A percentile compares a stretch with the other conserved stretches of the same genome.
These are phyloP conservation scores for Coranthus polyacanthus DNA, from an alignment of 2,797 vertebrate species.

Conservation along the genomic window DNA sequence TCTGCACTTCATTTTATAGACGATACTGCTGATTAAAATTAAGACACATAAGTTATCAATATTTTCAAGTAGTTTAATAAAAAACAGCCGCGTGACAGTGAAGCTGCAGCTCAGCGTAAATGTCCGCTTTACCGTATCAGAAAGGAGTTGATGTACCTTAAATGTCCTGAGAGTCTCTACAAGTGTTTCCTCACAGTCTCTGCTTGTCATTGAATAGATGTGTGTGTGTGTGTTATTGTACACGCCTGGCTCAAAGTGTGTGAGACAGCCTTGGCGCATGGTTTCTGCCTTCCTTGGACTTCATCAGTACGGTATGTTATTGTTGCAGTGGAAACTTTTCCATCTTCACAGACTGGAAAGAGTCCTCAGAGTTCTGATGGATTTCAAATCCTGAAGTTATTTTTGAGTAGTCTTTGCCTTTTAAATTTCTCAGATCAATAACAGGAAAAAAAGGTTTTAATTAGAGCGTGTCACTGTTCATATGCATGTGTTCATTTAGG, in stretches of 20 bases:
- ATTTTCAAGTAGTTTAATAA: too few relatives aligned
- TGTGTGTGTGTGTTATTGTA: constrained; percentile 13
- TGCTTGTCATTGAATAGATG: constrained; percentile 8
- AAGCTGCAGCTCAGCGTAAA: constrained; percentile 22
- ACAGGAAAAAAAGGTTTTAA: constrained; percentile 28
- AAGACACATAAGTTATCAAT: too few relatives aligned
- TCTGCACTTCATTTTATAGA: too few relatives aligned
- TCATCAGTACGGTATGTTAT: constrained; percentile 65
- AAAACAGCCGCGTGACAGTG: background rate
- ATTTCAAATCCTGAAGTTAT: constrained; percentile 41
- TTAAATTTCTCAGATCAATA: constrained; percentile 41
- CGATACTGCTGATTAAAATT: too few relatives aligned
- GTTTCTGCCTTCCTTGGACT: constrained; percentile 53
- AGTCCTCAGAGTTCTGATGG: constrained; percentile 44
- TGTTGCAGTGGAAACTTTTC: constrained; percentile 73
- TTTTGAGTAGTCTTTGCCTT: constrained; percentile 33
- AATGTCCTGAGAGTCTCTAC: background rate
- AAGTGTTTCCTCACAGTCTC: constrained; percentile 6
- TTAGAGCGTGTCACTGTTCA: constrained; percentile 2
- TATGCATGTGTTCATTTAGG: background rate
- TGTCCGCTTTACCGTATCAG: constrained; percentile 24
- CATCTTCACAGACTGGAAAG: constrained; percentile 58
- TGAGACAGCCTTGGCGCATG: constrained; percentile 23
- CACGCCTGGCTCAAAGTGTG: constrained; percentile 16
- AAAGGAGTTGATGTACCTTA: background rate